Conservation (phyloP, 2,113 vertebrate genomes). For the Ochotona curzoniae region DNA sequence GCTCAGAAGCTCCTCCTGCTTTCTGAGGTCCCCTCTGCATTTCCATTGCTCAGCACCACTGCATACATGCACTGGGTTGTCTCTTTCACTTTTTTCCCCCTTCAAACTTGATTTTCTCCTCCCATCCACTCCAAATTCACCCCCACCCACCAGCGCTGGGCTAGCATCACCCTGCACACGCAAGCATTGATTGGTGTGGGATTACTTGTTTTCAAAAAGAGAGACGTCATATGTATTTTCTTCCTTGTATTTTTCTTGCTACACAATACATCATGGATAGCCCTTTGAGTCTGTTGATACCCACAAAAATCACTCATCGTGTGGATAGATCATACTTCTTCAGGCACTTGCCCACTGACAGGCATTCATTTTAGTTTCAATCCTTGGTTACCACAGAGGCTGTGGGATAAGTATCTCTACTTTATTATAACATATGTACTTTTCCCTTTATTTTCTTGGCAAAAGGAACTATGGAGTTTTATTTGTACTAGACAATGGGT, state of each 20-base stretch:
- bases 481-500: conserved; percentile 13
- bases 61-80: fast-evolving
- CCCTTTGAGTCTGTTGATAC: background rate
- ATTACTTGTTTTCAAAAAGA: conserved; percentile 27
- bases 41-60: fast-evolving
- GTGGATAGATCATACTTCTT: background rate
- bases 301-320: background rate
- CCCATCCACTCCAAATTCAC: background rate
- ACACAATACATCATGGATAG: conserved; percentile 17
- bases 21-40: background rate
- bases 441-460: background rate
- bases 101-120: background rate
- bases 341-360: background rate
- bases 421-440: background rate
- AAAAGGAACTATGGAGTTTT: background rate
- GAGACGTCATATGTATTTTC: background rate
- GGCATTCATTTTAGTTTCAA: background rate
- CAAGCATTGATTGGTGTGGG: background rate
- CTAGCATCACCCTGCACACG: background rate
- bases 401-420: background rate
- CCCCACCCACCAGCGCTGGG: background rate
- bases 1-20: background rate
- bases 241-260: conserved; percentile 6
- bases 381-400: background rate
- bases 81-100: background rate